Conservation (phyloP, 2,888 invertebrate species). For the Alentia gelatinosa region DNA sequence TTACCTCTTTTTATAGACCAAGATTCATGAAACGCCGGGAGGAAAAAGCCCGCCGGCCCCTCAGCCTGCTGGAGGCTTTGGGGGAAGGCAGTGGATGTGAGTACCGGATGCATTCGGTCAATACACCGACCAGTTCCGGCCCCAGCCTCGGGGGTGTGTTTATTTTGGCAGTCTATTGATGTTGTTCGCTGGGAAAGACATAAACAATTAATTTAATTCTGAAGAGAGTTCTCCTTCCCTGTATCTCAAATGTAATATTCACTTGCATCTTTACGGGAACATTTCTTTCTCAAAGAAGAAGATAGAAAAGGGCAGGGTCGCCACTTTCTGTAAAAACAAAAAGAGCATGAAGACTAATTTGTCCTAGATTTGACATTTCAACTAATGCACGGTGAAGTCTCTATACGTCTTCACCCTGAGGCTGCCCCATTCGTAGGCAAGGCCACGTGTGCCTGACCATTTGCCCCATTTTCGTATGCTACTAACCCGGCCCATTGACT, state of each 20-base stretch:
- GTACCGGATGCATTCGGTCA: no score
- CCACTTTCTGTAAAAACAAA: background rate
- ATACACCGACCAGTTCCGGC: background rate
- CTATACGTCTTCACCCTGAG: constrained; percentile 24
- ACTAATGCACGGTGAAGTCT: background rate
- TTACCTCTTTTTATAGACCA: constrained; percentile 18
- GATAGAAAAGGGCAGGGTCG: no score
- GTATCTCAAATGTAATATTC: no score
- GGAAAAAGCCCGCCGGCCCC: background rate
- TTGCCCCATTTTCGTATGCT: constrained; percentile 32
- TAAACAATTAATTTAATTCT: constrained; percentile 27
- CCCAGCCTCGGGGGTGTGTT: background rate
- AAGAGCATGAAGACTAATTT: background rate
- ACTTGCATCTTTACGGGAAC: no score
- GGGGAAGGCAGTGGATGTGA: no score
- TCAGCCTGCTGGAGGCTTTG: background rate
- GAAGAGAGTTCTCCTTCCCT: no score
- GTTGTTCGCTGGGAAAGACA: background rate
- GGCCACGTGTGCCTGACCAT: background rate
- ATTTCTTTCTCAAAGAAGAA: no score
- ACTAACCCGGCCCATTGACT: background rate
- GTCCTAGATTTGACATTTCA: constrained; percentile 7
- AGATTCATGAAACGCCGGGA: constrained; percentile 13
- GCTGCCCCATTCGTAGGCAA: constrained; percentile 3
- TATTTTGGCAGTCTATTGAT: constrained; percentile 5